Evolutionary conservation across 2,113 vertebrate species (phyloP), one percentile per base, ranked within the genome.

Genomic region (Gobio gobio): DNA sequence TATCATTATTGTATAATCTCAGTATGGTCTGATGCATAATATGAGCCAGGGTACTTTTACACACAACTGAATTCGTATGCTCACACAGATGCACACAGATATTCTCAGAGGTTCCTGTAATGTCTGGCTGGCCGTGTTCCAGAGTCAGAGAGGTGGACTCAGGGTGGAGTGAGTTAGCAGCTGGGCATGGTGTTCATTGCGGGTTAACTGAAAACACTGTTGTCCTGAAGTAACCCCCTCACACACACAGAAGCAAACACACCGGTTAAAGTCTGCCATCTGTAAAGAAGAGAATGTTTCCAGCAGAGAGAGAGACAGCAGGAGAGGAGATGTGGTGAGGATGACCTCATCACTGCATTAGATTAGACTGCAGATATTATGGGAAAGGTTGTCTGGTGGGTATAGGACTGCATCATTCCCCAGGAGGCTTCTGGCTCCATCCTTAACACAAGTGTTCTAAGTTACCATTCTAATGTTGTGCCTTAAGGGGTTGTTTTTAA

Each of bases 191-290:
- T 66, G 13, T 66, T 47, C 47, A 56, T 51, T 85, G 73, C 5
- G 82, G 18, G 45, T 33, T 84, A 84, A 84, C 59, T 54, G 12
- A 33, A 84, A 84, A 77, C 72, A 84, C 40, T 63, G 75, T 18
- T 81, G 79, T 82, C 84, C 75, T 79, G 47, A 70, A 49, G 76
- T 79, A 78, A 85, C 84, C 61, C 76, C 63, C 64, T 70, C 20
- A 77, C 78, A 33, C 78, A 74, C 40, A 81, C 24, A 66, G 47
- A 86, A 36, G 49, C 29, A 77, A 49, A 68, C 56, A 59, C 84
- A 51, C 33, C 14, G 10, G 51, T 77, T 45, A 74, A 72, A 45
- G 36, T 59, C 78, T 72, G 47, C 33, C 64, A 78, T 47, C 43
- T 74, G n/a, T 74, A 49, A 49, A 47, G 40, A 54, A 54, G 24